Evolutionary conservation across 2,888 invertebrate species (phyloP).

Genomic region (Abscondita cerata): DNA sequence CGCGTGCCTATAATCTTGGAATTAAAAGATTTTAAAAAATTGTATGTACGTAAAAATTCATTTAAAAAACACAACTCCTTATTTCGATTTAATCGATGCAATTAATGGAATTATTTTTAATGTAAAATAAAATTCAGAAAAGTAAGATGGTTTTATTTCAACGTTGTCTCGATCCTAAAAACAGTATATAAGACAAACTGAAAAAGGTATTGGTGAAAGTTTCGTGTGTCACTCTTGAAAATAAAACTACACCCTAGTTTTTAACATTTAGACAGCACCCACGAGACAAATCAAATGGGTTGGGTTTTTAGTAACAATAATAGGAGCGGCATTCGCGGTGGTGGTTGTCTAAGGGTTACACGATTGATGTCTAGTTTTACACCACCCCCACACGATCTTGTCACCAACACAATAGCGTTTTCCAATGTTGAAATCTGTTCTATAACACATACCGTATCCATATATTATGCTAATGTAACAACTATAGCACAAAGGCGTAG

Average conservation of each 20-base stretch:
- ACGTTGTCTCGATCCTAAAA: too few species aligned
- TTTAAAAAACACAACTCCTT: too few species aligned
- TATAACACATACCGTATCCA: conserved; percentile 4
- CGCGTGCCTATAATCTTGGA: too few species aligned
- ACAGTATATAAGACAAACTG: too few species aligned
- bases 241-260: not conserved
- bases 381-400: conserved; percentile 33
- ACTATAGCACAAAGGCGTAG: conserved; percentile 10
- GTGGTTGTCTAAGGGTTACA: conserved; percentile 37
- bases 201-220: too few species aligned
- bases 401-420: conserved; percentile 33
- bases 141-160: too few species aligned
- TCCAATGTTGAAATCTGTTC: conserved; percentile 4
- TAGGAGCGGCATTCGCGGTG: conserved; percentile 37
- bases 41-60: too few species aligned
- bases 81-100: too few species aligned
- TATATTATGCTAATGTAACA: conserved; percentile 11
- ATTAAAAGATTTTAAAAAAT: too few species aligned
- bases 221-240: too few species aligned
- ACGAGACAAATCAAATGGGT: conserved; percentile 29
- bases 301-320: conserved; percentile 39
- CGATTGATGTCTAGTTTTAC: conserved; percentile 38
- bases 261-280: conserved; percentile 38
- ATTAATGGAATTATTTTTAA: too few species aligned
- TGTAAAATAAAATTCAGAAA: too few species aligned